Percentiles rank a stretch among this genome's conserved stretches.
phyloP scores from a whole-genome alignment of 2,113 vertebrate genomes.

The Heterochromis multidens region DNA sequence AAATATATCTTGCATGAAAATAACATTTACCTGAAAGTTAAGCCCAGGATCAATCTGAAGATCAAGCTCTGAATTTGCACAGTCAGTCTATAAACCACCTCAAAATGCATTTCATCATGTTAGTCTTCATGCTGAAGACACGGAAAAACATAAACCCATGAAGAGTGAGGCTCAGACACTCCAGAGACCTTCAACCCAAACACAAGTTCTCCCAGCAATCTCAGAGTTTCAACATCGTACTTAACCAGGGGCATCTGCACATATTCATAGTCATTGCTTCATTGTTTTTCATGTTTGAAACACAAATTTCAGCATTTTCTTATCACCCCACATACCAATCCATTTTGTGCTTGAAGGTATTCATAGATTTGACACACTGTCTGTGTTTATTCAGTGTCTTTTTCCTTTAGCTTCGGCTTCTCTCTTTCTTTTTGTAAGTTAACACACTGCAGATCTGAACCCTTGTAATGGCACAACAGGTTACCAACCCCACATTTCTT shows the following conservation, averaged over 20 bases:
- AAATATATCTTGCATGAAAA: not conserved
- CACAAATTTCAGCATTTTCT: not conserved
- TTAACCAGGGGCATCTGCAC: not conserved
- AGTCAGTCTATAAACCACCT: not conserved
- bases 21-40: not conserved
- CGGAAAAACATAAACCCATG: accelerated
- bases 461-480: too few species aligned
- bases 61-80: not conserved
- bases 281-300: not conserved
- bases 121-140: not conserved
- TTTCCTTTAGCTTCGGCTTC: not conserved
- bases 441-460: not conserved
- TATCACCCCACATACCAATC: not conserved
- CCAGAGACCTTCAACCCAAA: too few species aligned
- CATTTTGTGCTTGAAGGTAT: not conserved
- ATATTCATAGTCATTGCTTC: not conserved
- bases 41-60: not conserved
- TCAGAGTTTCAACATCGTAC: not conserved
- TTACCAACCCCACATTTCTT: not conserved
- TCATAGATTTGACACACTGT: not conserved
- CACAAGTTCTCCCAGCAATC: not conserved
- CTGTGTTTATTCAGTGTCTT: not conserved
- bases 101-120: not conserved
- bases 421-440: not conserved
- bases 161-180: not conserved